Base-by-base conservation (phyloP, 2,888 invertebrate genomes). In the Belgica antarctica region DNA sequence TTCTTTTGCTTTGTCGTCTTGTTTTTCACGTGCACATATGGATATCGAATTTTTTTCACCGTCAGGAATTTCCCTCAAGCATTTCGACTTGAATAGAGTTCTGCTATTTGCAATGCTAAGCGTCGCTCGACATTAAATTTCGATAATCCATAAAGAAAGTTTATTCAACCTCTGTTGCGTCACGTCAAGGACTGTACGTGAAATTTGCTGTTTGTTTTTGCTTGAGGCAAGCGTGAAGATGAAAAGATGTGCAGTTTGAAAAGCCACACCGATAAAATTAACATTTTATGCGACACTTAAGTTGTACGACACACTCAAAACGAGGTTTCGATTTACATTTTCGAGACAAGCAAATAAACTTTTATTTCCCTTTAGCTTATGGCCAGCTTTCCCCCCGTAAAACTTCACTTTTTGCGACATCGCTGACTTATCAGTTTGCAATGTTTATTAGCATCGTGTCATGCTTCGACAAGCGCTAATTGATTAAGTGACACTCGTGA, bases 321-420 rank as follows among this genome's bases (percentile, higher is more conserved):
- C 52, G 52, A 52, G 52, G 52, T 52, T 22, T 52, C 52, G 22
- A 4, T 52, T 52, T 52, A 52, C 52, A 52, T 19, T 52, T n/a
- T 52, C 12, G 12, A 52, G 17, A 52, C 22, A 5, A 22, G 12
- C 22, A 52, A 52, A n/a, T 22, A 22, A 19, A 5, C 12, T 22
- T 52, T 22, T 22, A 52, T n/a, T 17, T 7, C 22, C 22, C 34
- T 31, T 31, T 31, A 5, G 12, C 34, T 31, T 31, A 12, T 31
- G 34, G 52, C 2, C 17, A 22, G 2, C 12, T 22, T 22, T 10
- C 52, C n/a, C 22, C 52, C 7, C 12, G 4, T 41, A 10, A 12
- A 4, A 31, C 4, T 10, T 31, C 10, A 31, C 10, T 31, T 41
- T 15, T 41, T 41, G 15, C 10, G 41, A 41, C 2, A 41, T 15